Conservation (phyloP, 2,113 vertebrate genomes). For the Orientallactaga bullata region DNA sequence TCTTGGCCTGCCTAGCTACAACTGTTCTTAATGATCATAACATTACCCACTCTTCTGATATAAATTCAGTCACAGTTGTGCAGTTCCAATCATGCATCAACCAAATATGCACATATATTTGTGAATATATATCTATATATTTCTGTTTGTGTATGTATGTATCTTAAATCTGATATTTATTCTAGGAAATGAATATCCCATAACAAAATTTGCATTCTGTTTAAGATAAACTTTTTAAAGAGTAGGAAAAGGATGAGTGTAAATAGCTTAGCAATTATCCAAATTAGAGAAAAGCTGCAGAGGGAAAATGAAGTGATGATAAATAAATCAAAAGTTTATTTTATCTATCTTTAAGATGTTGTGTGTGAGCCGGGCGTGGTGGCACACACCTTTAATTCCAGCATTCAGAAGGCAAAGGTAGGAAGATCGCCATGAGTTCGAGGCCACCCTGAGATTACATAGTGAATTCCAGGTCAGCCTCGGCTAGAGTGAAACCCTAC, state of each 20-base stretch:
- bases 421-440: too few relatives aligned
- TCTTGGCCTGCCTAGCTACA: conserved; percentile 72
- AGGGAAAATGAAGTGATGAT: conserved; percentile 21
- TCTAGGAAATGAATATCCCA: conserved; percentile 41
- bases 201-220: conserved; percentile 40
- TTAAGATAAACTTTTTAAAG: conserved; percentile 3
- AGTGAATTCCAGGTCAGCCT: too few relatives aligned
- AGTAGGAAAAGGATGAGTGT: conserved; percentile 4
- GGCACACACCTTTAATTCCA: too few relatives aligned
- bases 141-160: background rate
- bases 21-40: conserved; percentile 71
- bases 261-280: conserved; percentile 38
- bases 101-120: background rate
- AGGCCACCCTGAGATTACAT: too few relatives aligned
- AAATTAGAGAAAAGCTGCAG: conserved; percentile 46
- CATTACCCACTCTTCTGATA: conserved; percentile 70
- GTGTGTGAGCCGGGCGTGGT: too few relatives aligned
- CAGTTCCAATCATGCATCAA: background rate
- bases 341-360: background rate
- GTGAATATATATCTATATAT: background rate
- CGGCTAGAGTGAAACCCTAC: too few relatives aligned
- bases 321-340: conserved; percentile 44
- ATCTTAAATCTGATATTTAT: background rate
- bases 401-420: too few relatives aligned
- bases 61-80: conserved; percentile 61